Base-by-base conservation (phyloP, 2,797 vertebrate species). In the Argyrosomus regius region DNA sequence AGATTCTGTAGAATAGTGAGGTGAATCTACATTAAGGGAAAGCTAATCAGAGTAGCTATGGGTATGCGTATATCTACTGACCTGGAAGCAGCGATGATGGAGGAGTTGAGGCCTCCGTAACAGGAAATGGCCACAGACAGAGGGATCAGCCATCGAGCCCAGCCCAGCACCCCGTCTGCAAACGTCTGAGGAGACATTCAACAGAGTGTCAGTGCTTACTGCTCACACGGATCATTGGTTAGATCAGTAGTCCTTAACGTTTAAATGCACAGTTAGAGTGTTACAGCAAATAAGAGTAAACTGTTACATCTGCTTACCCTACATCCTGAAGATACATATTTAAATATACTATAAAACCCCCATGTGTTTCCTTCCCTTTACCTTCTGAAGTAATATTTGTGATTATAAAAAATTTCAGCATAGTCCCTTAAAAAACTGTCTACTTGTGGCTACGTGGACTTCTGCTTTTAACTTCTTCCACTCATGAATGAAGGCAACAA, bases 81-180 rank as follows among this genome's bases (percentile, higher is more conserved):
- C 96, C 96, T 96, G 72, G 96, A 96, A 49, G 95, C 94, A 64
- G 96, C 94, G 16, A 97, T 97, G 84, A 97, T 96, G 39, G 96
- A 96, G 22, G 96, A 97, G 89, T 97, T 97, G 50, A 97, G 92
- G 46, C 96, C 95, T 43, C 96, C 96, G 1, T 96, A 97, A 79
- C 96, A 97, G 60, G 96, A 97, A 85, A 97, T 96, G 50, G 96
- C 96, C 82, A 97, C 96, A 35, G 96, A 93, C 28, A 97, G 83
- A 8, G 96, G 96, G 67, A 97, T 96, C 52, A 96, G 87, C 96
- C 96, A 97, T 17, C 95, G 94, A 45, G 80, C 94, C 90, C 93
- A 96, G 69, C 96, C 94, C 74, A 97, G 90, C 41, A 95, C 93
- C 60, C 89, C 79, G 26, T 97, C 96, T 35, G 96, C 96, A 94